Evolutionary conservation across 1,140 invertebrate species (phyloP), one percentile per base, ranked within the genome.

Genomic region (Leptinotarsa undecemlineata): DNA sequence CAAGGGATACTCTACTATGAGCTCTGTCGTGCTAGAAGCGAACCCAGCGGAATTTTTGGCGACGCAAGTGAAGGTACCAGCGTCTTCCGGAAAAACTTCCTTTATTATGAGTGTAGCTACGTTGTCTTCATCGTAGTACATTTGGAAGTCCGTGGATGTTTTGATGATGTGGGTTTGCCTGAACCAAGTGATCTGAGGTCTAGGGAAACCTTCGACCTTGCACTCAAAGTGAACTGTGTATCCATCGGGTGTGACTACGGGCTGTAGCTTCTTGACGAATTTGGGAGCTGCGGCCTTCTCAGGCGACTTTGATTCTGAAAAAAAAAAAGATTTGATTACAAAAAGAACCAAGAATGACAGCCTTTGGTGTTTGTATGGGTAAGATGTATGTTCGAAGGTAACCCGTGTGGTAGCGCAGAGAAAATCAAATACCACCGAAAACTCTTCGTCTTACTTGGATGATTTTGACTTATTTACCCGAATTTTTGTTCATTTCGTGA

Each of bases 1-100:
- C 23, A 95, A 82, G 23, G 94, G 93, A 63, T 92, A 91, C 86
- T 97, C 94, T 0, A 98, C 94, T 26, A 92, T 90, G 15, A 98
- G 85, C 84, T 97, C 95, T 1, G 96, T 96, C 6, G 95, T 95
- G 81, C 93, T 95, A 0, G 95, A 95, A 1, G 96, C 95, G 85
- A 95, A 96, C 33, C 98, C 98, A 60, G 94, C 94, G 4, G 93
- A 89, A 84, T 99, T 99, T 84, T 98, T 98, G 15, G 97, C 95
- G 15, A 99, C 94, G 81, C 97, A 98, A 0, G 96, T 98, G 85
- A 98, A 99, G 63, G 93, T 94, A 3, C 97, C 98, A 3, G 96
- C 95, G 86, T 99, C 98, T 88, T 99, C 97, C 0, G 96, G 95
- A 85, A 97, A 98, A 1, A 98, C 95, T 89, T 99, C 97, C 70